Conservation (phyloP, 92 coral and sea anemone species). For the Phenganax marumi region DNA sequence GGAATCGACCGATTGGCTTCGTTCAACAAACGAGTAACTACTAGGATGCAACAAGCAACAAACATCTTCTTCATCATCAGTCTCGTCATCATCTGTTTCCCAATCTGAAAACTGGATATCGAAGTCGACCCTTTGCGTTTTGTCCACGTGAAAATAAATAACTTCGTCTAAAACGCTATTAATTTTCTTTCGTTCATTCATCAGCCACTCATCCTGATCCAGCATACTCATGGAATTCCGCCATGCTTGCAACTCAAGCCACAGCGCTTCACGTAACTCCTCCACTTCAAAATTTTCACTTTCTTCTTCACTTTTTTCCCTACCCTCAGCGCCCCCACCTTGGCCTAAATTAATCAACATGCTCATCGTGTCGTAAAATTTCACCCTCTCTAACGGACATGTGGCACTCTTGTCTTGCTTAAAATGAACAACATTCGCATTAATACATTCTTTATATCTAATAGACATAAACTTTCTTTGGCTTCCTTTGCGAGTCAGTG, state of each 20-base stretch:
- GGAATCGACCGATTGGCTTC: background rate
- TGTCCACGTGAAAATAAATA: constrained; percentile 66
- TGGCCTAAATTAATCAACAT: constrained; percentile 75
- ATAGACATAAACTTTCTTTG: constrained; percentile 28
- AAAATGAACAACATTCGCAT: background rate
- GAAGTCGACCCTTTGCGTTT: constrained; percentile 9
- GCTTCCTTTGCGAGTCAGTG: constrained; percentile 8
- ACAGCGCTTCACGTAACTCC: constrained; percentile 70
- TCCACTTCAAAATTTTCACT: constrained; percentile 75
- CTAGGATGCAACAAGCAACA: constrained; percentile 15
- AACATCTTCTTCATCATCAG: constrained; percentile 6
- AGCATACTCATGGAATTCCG: constrained; percentile 77
- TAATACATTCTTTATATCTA: background rate
- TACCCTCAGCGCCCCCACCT: constrained; percentile 11
- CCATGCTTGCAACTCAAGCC: constrained; percentile 97
- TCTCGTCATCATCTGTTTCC: constrained; percentile 7
- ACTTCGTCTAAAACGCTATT: constrained; percentile 75
- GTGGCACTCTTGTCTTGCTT: constrained; percentile 18
- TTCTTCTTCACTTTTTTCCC: constrained; percentile 55
- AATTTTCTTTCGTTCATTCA: constrained; percentile 69
- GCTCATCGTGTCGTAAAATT: constrained; percentile 80
- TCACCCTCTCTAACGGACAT: constrained; percentile 72
- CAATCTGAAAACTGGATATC: background rate
- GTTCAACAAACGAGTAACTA: background rate
- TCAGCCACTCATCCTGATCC: constrained; percentile 72